phyloP scores from a whole-genome alignment of 2,113 vertebrate genomes.

The Perca fluviatilis region DNA sequence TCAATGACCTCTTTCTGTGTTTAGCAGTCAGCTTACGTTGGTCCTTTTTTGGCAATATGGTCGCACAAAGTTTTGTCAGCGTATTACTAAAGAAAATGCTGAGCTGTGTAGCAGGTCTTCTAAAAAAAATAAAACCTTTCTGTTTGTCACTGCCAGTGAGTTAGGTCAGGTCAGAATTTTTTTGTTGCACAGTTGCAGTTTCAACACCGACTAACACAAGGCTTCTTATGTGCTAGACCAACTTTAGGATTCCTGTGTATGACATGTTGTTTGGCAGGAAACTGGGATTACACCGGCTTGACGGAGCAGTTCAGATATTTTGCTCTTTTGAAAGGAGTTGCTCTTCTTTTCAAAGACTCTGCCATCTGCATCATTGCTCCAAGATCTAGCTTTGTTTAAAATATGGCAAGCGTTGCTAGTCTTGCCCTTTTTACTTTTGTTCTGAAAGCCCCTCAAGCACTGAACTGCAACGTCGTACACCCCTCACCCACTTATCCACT shows the following conservation, averaged over 20 bases:
- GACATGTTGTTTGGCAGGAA: conserved; percentile 71
- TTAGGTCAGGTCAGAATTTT: not conserved
- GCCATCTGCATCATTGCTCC: conserved; percentile 51
- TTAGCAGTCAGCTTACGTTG: not conserved
- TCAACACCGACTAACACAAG: not conserved
- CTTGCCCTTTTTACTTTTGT: conserved; percentile 33
- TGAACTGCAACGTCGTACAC: conserved; percentile 28
- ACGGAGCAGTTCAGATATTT: conserved; percentile 48
- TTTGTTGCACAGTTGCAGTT: conserved; percentile 15
- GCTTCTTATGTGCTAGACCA: conserved; percentile 7
- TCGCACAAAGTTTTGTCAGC: not conserved
- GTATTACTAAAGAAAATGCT: not conserved
- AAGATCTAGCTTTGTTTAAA: conserved; percentile 64
- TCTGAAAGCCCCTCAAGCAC: conserved; percentile 45
- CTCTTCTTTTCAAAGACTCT: conserved; percentile 51
- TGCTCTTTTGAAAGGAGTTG: conserved; percentile 44
- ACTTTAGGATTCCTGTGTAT: conserved; percentile 53
- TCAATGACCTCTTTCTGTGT: not conserved
- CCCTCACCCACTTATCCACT: conserved; percentile 7
- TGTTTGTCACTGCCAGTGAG: conserved; percentile 1
- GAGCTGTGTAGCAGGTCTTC: not conserved
- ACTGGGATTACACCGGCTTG: conserved; percentile 54
- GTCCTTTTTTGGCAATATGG: not conserved
- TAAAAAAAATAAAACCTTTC: not conserved
- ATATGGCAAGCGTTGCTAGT: conserved; percentile 44